These are phyloP conservation scores for Mesocentrotus franciscanus DNA, from an alignment of 53 echinoderm and acorn worm genomes.

Conservation along the genomic window DNA sequence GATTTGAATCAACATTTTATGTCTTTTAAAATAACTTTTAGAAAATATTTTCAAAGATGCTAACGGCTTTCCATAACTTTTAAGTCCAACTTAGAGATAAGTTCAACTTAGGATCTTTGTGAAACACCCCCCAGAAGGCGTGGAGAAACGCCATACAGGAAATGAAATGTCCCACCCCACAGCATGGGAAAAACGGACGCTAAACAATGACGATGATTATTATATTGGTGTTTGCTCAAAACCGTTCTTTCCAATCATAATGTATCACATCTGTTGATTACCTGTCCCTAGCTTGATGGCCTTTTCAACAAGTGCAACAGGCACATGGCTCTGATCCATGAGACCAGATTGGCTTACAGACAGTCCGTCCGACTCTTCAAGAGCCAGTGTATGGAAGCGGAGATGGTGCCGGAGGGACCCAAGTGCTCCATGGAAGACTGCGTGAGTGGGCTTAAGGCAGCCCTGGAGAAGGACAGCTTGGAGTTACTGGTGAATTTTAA, in stretches of 20 bases:
- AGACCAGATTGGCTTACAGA: constrained; percentile 73
- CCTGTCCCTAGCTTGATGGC: constrained; percentile 74
- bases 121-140: no score
- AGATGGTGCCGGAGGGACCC: constrained; percentile 72
- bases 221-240: no score
- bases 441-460: constrained; percentile 79
- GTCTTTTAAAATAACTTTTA: no score
- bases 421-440: constrained; percentile 95
- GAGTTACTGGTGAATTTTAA: constrained; percentile 80
- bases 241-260: background rate
- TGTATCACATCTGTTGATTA: background rate
- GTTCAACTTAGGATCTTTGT: no score
- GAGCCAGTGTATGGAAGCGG: constrained; percentile 78
- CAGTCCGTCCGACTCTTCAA: constrained; percentile 85
- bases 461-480: constrained; percentile 70
- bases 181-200: no score
- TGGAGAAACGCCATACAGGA: no score
- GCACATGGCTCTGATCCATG: constrained; percentile 78
- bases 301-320: constrained; percentile 84
- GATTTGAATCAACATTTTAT: no score
- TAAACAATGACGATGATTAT: no score
- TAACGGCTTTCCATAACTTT: no score
- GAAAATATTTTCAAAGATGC: no score
- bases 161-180: no score
- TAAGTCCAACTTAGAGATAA: no score